phyloP scores from a whole-genome alignment of 2,888 invertebrate genomes.

The Harpalus rufipes region DNA sequence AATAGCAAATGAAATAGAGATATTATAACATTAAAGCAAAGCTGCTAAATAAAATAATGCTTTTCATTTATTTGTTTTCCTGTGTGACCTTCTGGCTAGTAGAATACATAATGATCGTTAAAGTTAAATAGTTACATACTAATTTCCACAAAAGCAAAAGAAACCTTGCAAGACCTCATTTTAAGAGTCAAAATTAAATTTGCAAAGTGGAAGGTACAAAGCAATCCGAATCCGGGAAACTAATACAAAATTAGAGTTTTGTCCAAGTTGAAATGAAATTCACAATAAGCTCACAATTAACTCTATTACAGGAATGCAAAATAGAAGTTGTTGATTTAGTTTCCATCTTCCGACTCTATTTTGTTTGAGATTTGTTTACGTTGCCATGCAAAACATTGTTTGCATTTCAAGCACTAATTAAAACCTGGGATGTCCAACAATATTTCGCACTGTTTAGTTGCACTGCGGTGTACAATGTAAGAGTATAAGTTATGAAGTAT shows the following conservation, averaged over 20 bases:
- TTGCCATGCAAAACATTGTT: conserved; percentile 20
- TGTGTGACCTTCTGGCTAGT: too few relatives aligned
- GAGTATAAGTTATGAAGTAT: conserved; percentile 47
- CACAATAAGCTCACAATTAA: conserved; percentile 26
- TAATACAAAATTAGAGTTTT: conserved; percentile 4
- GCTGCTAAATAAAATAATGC: too few relatives aligned
- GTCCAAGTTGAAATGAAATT: not conserved
- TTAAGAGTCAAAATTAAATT: not conserved
- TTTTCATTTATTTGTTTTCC: too few relatives aligned
- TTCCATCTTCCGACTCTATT: conserved; percentile 1
- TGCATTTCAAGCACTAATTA: conserved; percentile 22
- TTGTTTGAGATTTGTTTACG: conserved; percentile 21
- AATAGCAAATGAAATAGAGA: too few relatives aligned
- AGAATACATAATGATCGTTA: too few relatives aligned
- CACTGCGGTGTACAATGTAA: conserved; percentile 28
- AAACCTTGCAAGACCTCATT: not conserved
- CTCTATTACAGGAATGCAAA: conserved; percentile 1
- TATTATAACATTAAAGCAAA: too few relatives aligned
- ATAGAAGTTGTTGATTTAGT: conserved; percentile 27
- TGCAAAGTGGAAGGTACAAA: not conserved
- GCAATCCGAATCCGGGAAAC: not conserved
- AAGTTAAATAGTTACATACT: too few relatives aligned
- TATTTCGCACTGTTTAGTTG: conserved; percentile 4
- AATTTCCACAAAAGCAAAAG: too few relatives aligned
- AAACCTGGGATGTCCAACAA: not conserved